Evolutionary conservation across 2,113 vertebrate species (phyloP).

Genomic region (Oryzias woworae): DNA sequence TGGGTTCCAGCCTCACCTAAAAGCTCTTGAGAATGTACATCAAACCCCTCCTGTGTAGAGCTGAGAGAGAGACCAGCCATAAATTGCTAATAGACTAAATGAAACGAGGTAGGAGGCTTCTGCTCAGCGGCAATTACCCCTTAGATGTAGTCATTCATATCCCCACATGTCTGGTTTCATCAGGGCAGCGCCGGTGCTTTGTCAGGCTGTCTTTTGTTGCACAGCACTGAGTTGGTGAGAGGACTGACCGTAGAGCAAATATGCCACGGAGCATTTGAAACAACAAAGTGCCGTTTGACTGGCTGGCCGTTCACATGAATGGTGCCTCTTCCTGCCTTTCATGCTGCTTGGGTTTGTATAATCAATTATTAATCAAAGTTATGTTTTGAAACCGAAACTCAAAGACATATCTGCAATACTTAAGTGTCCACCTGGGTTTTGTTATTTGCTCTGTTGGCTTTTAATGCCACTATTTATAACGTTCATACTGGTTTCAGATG

Average conservation of each 20-base stretch:
- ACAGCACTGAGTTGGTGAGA: constrained; percentile 44
- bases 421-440: constrained; percentile 75
- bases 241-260: constrained; percentile 74
- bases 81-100: constrained; percentile 96
- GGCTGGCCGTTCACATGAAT: constrained; percentile 83
- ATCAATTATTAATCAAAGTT: constrained; percentile 99
- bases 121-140: constrained; percentile 76
- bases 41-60: constrained; percentile 79
- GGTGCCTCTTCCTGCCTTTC: constrained; percentile 97
- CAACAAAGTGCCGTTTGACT: constrained; percentile 99
- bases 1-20: constrained; percentile 66
- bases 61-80: constrained; percentile 88
- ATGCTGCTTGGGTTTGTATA: constrained; percentile 89
- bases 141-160: constrained; percentile 82
- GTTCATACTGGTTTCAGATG: constrained; percentile 55
- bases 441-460: constrained; percentile 70
- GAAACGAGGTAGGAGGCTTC: constrained; percentile 83
- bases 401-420: constrained; percentile 84
- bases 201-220: constrained; percentile 61
- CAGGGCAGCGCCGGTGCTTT: constrained; percentile 61
- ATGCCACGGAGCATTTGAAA: constrained; percentile 88
- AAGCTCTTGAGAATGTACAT: constrained; percentile 76
- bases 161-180: constrained; percentile 79
- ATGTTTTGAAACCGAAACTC: constrained; percentile 90
- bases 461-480: constrained; percentile 67